These are phyloP conservation scores for Hypotaenidia okinawae DNA, from an alignment of 2,797 vertebrate genomes.

Conservation along the genomic window DNA sequence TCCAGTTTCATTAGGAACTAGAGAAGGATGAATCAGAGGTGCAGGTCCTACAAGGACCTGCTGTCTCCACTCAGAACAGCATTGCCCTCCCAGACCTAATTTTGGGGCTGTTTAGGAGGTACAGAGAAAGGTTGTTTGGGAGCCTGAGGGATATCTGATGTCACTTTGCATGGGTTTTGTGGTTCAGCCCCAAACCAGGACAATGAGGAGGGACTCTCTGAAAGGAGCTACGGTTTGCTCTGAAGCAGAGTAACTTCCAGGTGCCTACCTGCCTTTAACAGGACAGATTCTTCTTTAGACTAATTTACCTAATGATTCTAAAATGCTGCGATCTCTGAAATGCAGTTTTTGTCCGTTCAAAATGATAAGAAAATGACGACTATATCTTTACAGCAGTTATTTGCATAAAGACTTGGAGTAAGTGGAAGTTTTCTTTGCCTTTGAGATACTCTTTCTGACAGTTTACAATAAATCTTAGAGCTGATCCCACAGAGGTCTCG, in stretches of 20 bases:
- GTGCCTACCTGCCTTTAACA: background rate
- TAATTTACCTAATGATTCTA: background rate
- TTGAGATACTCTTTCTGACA: background rate
- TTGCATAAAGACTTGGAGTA: background rate
- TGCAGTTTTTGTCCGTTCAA: background rate
- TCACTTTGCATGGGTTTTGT: background rate
- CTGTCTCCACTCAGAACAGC: background rate
- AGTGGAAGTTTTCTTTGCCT: background rate
- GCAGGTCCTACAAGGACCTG: background rate
- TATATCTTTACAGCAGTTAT: background rate
- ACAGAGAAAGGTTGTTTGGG: background rate
- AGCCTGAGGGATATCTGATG: background rate
- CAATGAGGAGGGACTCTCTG: background rate
- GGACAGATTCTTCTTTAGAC: background rate
- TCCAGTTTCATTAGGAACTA: background rate
- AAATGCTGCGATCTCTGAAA: background rate
- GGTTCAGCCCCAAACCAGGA: too few species aligned
- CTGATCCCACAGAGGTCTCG: background rate
- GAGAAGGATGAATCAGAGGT: background rate
- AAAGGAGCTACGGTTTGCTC: background rate
- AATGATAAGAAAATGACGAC: background rate
- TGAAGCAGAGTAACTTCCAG: background rate
- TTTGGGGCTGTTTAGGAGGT: background rate
- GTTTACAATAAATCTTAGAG: background rate
- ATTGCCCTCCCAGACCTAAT: background rate